These are phyloP conservation scores for Atopsyche davidsoni DNA, from an alignment of 1,140 invertebrate species.

Conservation along the genomic window DNA sequence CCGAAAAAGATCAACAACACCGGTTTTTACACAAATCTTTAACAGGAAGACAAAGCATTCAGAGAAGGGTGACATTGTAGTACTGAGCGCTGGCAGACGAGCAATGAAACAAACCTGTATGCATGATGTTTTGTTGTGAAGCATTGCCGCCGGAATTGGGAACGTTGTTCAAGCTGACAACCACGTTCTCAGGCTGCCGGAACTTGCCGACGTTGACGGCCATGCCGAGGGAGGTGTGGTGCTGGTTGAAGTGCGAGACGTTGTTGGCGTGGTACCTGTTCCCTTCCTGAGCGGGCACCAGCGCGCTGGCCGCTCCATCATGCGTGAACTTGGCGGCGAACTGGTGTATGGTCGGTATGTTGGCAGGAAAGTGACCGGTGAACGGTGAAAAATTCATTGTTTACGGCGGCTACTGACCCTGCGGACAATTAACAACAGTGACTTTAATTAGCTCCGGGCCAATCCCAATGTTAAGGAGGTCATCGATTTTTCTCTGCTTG, in stretches of 20 bases:
- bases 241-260: conserved; percentile 33
- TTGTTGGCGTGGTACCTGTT: conserved; percentile 29
- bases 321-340: conserved; percentile 52
- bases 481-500: conserved; percentile 23
- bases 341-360: conserved; percentile 59
- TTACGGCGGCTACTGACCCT: conserved; percentile 27
- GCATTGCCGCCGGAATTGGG: conserved; percentile 33
- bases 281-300: conserved; percentile 31
- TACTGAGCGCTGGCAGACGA: no score
- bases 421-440: conserved; percentile 22
- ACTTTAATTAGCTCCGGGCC: conserved; percentile 22
- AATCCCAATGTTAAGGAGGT: conserved; percentile 26
- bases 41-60: no score
- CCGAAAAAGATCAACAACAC: no score
- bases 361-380: conserved; percentile 56
- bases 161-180: conserved; percentile 41
- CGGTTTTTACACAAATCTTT: no score
- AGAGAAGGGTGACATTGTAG: no score
- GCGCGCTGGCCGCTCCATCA: conserved; percentile 37
- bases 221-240: conserved; percentile 34
- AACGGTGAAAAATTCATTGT: conserved; percentile 62
- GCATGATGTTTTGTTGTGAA: conserved; percentile 29
- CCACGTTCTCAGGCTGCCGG: conserved; percentile 42
- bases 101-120: conserved; percentile 28
- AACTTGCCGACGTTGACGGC: conserved; percentile 46